Base-by-base conservation (phyloP, 2,113 vertebrate genomes). In the Balaenoptera acutorostrata region DNA sequence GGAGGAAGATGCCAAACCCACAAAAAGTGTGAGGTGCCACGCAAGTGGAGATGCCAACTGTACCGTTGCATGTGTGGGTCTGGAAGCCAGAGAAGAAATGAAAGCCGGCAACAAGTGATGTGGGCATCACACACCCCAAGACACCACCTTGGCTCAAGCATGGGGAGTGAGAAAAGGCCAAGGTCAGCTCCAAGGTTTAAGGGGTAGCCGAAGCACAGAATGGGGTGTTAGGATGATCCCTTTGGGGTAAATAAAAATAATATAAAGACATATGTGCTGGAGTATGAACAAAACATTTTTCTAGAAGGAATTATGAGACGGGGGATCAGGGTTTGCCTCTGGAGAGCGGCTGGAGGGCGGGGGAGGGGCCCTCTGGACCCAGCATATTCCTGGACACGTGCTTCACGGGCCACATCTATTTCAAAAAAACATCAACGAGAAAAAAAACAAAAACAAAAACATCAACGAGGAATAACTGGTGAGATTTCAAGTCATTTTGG, bases 321-420 rank as follows among this genome's bases (percentile, higher is more conserved):
- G 4, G 63, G 0, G 33, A 44, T 13, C 46, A 57, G 27, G 11
- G 33, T 25, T 74, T 81, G 2, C 13, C 11, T 88, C 64, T 12
- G 49, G 33, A 75, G 69, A 64, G 23, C 29, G 11, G 41, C 33
- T 15, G 72, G 75, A 6, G 15, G 21, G 84, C 0, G 1, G 18
- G 18, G 49, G 39, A 1, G 57, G 33, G 0, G 0, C 14, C 6
- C 55, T 63, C n/a, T 1, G 15, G 10, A 31, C 15, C 14, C 49
- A 5, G 57, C 59, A 5, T 1, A 21, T 9, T 17, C n/a, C 29
- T 0, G 0, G 3, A 8, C 1, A 1, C 5, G 52, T 0, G 39
- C 63, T 2, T 5, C 90, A 21, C 5, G 12, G 0, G 12, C 68
- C n/a, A 3, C 6, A 1, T 23, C 68, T 52, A 20, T 3, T 69